Percentiles rank a stretch among this genome's conserved stretches.
Evolutionary conservation across 1,140 invertebrate genomes (phyloP).

Genomic region (Oncopeltus fasciatus): DNA sequence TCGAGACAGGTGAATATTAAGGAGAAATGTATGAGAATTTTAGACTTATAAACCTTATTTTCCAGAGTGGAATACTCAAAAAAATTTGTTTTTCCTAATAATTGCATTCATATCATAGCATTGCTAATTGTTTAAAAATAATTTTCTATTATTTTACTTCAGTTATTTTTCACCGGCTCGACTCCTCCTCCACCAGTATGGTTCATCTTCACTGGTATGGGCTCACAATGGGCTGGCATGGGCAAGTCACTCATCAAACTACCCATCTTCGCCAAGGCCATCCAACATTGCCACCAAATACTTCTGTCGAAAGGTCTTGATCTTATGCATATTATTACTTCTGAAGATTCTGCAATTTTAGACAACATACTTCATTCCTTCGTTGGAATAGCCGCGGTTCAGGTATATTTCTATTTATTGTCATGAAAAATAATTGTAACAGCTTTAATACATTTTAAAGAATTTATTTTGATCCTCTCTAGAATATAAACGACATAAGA

Average conservation of each 20-base stretch:
- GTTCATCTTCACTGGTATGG: slow-evolving; percentile 56
- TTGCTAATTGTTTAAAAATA: neutral
- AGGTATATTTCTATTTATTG: slow-evolving; percentile 40
- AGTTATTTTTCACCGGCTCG: slow-evolving; percentile 28
- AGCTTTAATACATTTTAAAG: no score
- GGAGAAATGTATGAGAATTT: no score
- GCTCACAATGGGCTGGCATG: slow-evolving; percentile 50
- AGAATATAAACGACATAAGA: no score
- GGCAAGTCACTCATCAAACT: slow-evolving; percentile 43
- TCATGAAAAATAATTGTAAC: no score
- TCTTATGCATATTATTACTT: slow-evolving; percentile 44
- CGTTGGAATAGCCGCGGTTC: slow-evolving; percentile 63
- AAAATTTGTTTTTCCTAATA: neutral
- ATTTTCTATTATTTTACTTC: neutral
- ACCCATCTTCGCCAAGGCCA: slow-evolving; percentile 46
- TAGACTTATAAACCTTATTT: no score
- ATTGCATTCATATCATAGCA: neutral
- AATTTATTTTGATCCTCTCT: no score
- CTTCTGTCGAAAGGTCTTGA: slow-evolving; percentile 42
- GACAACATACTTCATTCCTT: slow-evolving; percentile 49
- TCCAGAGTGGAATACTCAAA: no score
- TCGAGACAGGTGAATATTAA: no score
- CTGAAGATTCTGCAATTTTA: slow-evolving; percentile 39
- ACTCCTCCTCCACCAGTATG: slow-evolving; percentile 46
- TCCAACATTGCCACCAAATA: slow-evolving; percentile 39